Percentiles rank a stretch among this genome's conserved stretches.
Conservation (phyloP, 2,888 invertebrate genomes). For the Acrobasis suavella region DNA sequence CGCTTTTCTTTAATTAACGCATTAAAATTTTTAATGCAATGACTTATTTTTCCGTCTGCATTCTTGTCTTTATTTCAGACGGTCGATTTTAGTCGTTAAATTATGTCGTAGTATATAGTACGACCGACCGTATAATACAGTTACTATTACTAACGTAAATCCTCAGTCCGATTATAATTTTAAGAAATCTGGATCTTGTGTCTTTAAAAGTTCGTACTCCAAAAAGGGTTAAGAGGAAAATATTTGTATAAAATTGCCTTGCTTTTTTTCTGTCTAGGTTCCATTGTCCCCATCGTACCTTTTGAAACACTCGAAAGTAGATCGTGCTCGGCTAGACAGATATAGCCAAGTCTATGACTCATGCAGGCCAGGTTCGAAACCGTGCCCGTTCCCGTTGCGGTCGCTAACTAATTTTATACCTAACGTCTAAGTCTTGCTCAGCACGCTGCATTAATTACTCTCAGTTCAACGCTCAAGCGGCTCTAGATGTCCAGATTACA, state of each 20-base stretch:
- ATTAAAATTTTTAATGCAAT: no score
- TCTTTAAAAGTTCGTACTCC: no score
- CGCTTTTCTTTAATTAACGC: background rate
- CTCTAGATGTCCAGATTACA: conserved; percentile 11
- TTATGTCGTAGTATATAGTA: no score
- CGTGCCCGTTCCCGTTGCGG: conserved; percentile 29
- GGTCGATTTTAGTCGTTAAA: no score
- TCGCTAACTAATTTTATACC: conserved; percentile 44
- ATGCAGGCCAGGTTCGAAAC: conserved; percentile 7
- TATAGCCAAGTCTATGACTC: conserved; percentile 5
- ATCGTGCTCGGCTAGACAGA: conserved; percentile 4
- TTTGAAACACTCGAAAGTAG: conserved; percentile 17
- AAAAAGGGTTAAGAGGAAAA: no score
- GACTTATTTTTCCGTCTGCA: no score
- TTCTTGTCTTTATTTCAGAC: no score
- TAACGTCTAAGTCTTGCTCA: conserved; percentile 19
- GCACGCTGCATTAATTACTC: conserved; percentile 35
- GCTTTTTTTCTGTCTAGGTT: background rate
- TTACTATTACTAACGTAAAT: no score
- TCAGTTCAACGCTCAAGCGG: conserved; percentile 31
- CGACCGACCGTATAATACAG: no score
- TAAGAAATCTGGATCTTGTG: no score
- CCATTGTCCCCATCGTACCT: background rate
- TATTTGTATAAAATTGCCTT: background rate
- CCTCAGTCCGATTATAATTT: no score